Evolutionary conservation across 2,888 invertebrate species (phyloP).

Genomic region (Leptinotarsa juncta): DNA sequence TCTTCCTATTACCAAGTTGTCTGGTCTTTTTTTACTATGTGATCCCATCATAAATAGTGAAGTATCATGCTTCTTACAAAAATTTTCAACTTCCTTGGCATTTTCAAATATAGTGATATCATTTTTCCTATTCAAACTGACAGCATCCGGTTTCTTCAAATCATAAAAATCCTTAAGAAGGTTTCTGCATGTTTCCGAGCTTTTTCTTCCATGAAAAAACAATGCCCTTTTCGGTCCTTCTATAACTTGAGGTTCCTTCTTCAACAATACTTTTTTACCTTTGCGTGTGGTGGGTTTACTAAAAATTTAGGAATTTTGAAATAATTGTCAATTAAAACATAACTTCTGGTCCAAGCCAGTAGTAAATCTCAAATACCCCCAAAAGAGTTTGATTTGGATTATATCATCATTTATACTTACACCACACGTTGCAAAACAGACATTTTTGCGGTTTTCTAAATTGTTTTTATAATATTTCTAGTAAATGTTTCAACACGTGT

Average conservation of each 20-base stretch:
- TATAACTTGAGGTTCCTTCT: slow-evolving; percentile 86
- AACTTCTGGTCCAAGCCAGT: too few species aligned
- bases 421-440: slow-evolving; percentile 64
- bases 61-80: slow-evolving; percentile 85
- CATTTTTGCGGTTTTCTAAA: slow-evolving; percentile 53
- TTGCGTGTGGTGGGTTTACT: slow-evolving; percentile 91
- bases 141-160: slow-evolving; percentile 87
- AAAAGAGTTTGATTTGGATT: not conserved
- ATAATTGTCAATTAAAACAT: too few species aligned
- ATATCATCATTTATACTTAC: slow-evolving; percentile 56
- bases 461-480: slow-evolving; percentile 30
- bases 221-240: slow-evolving; percentile 89
- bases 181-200: slow-evolving; percentile 76
- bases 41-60: slow-evolving; percentile 91
- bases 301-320: slow-evolving; percentile 48
- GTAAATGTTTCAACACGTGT: slow-evolving; percentile 55
- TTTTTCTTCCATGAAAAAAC: slow-evolving; percentile 87
- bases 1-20: slow-evolving; percentile 90
- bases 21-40: slow-evolving; percentile 94
- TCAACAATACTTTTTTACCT: slow-evolving; percentile 85
- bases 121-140: slow-evolving; percentile 82
- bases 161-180: slow-evolving; percentile 88
- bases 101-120: slow-evolving; percentile 95
- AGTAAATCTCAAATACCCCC: too few species aligned
- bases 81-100: slow-evolving; percentile 80